Evolutionary conservation across 2,113 vertebrate genomes (phyloP).

Genomic region (Ptilorrhoa leucosticta): DNA sequence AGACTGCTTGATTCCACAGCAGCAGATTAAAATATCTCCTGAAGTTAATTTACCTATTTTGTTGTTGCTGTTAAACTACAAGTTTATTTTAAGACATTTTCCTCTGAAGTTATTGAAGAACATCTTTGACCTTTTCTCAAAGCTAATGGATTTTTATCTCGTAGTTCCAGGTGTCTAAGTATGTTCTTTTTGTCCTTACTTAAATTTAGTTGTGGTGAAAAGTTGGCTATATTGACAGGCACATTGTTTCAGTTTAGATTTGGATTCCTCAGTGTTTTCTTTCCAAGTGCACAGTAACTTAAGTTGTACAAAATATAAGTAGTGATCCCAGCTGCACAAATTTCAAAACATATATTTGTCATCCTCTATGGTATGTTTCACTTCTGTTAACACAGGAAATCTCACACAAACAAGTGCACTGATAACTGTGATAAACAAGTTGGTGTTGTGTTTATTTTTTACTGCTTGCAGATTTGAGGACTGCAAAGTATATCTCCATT

Average conservation of each 20-base stretch:
- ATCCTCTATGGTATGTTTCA: slow-evolving; percentile 59
- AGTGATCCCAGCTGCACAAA: slow-evolving; percentile 9
- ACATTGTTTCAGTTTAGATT: neutral
- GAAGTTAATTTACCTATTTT: neutral
- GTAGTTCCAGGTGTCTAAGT: neutral
- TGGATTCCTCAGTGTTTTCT: neutral
- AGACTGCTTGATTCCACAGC: neutral
- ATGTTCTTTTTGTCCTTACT: neutral
- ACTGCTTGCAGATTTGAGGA: neutral
- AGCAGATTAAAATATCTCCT: neutral
- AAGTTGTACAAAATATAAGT: slow-evolving; percentile 31
- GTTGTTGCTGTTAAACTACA: neutral
- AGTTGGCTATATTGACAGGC: neutral
- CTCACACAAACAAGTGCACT: slow-evolving; percentile 65
- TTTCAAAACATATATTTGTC: slow-evolving; percentile 48
- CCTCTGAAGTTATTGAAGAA: neutral
- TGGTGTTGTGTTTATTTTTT: slow-evolving; percentile 40
- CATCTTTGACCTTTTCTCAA: neutral
- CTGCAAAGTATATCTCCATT: neutral
- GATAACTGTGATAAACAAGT: slow-evolving; percentile 67
- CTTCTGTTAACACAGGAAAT: slow-evolving; percentile 70
- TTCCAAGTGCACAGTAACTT: neutral
- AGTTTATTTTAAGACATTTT: neutral
- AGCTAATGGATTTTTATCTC: neutral
- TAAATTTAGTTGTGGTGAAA: neutral